Evolutionary conservation across 2,797 vertebrate species (phyloP).

Genomic region (Melanotaenia maccullochi): DNA sequence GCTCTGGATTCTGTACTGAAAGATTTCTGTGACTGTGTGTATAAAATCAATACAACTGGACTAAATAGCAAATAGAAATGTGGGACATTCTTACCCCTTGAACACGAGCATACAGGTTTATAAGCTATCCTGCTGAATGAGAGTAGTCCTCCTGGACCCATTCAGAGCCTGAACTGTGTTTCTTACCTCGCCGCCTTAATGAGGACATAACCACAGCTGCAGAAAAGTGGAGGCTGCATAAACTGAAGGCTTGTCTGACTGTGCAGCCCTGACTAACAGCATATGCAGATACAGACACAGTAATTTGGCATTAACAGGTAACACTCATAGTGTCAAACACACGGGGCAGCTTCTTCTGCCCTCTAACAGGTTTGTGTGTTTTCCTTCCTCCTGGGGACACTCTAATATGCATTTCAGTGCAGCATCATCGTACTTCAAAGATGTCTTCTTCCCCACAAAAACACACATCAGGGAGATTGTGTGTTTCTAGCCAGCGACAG

Average conservation of each 20-base stretch:
- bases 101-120: no score
- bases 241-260: slow-evolving; percentile 32
- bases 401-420: slow-evolving; percentile 23
- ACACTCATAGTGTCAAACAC: slow-evolving; percentile 26
- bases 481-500: slow-evolving; percentile 24
- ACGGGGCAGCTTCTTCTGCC: slow-evolving; percentile 36
- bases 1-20: no score
- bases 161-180: no score
- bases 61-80: no score
- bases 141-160: no score
- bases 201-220: neutral
- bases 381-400: slow-evolving; percentile 10
- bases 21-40: no score
- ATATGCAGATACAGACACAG: slow-evolving; percentile 25
- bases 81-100: no score
- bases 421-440: slow-evolving; percentile 50
- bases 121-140: no score
- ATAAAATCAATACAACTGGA: no score
- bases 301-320: neutral
- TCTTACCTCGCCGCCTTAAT: no score
- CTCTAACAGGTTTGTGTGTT: slow-evolving; percentile 41
- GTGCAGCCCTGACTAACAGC: slow-evolving; percentile 37
- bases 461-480: slow-evolving; percentile 17
- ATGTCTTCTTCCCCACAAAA: slow-evolving; percentile 5
- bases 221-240: slow-evolving; percentile 25